Evolutionary conservation across 2,888 invertebrate species (phyloP).

Genomic region (Apamea crenata): DNA sequence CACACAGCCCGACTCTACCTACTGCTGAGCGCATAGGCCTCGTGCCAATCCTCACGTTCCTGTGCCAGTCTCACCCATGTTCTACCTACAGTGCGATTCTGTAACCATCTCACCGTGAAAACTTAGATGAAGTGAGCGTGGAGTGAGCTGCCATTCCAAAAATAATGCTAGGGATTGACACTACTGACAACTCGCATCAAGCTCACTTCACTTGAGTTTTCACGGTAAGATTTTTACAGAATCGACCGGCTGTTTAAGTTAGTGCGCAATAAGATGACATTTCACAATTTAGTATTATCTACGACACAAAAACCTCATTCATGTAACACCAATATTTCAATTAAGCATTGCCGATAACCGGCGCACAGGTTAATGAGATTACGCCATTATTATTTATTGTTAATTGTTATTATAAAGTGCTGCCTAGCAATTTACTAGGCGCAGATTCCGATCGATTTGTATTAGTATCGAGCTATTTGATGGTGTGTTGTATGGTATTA

Average conservation of each 20-base stretch:
- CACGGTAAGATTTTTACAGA: too few relatives aligned
- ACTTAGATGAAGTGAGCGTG: too few relatives aligned
- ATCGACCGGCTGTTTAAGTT: too few relatives aligned
- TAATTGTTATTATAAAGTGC: slow-evolving; percentile 72
- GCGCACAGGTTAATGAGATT: slow-evolving; percentile 70
- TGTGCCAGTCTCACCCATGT: not conserved
- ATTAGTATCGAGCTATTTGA: slow-evolving; percentile 62
- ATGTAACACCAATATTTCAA: slow-evolving; percentile 58
- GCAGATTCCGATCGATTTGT: slow-evolving; percentile 68
- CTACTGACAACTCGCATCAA: too few relatives aligned
- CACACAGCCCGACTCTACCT: too few relatives aligned
- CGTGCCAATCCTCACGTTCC: too few relatives aligned
- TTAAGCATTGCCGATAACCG: slow-evolving; percentile 51
- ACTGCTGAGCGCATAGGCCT: too few relatives aligned
- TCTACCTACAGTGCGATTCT: too few relatives aligned
- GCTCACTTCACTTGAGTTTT: too few relatives aligned
- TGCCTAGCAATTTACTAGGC: slow-evolving; percentile 71
- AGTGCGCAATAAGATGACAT: not conserved
- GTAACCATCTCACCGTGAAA: too few relatives aligned
- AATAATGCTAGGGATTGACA: too few relatives aligned
- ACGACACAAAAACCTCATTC: slow-evolving; percentile 14
- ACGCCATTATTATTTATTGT: slow-evolving; percentile 72
- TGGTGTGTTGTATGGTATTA: slow-evolving; percentile 66
- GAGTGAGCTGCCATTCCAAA: too few relatives aligned
- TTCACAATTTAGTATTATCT: not conserved